A percentile compares a stretch with the other conserved stretches of the same genome.
These are phyloP conservation scores for Ptilorrhoa leucosticta DNA, from an alignment of 2,113 vertebrate genomes.

Conservation along the genomic window DNA sequence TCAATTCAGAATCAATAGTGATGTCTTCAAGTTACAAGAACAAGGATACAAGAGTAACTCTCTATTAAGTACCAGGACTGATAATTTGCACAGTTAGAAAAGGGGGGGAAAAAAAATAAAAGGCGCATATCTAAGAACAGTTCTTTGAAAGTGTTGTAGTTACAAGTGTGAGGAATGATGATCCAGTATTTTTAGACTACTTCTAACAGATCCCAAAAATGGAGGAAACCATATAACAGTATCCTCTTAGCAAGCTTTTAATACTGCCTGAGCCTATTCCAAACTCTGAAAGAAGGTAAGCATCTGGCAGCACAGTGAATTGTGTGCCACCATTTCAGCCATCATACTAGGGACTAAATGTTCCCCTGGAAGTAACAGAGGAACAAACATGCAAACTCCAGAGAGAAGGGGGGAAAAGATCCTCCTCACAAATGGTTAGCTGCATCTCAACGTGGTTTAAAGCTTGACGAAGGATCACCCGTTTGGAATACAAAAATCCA, in stretches of 20 bases:
- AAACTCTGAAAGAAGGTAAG: constrained; percentile 28
- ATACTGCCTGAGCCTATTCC: constrained; percentile 8
- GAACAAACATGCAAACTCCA: background rate
- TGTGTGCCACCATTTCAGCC: background rate
- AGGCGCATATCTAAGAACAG: background rate
- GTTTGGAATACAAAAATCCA: background rate
- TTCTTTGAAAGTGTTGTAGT: background rate
- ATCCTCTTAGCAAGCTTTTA: background rate
- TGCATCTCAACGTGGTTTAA: background rate
- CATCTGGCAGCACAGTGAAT: background rate
- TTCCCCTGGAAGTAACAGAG: background rate
- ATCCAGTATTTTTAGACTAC: background rate
- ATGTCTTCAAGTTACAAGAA: background rate
- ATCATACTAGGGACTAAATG: background rate
- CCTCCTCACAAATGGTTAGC: background rate
- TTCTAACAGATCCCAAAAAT: background rate
- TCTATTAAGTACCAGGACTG: background rate
- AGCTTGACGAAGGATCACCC: background rate
- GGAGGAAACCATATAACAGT: background rate
- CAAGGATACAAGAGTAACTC: background rate
- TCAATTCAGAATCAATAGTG: background rate
- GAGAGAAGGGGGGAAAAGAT: background rate
- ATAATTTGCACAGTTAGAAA: background rate
- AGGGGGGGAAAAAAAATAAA: fast-evolving
- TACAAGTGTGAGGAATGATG: background rate